Evolutionary conservation across 23 tunicate species (phyloP).

Genomic region (Diplosoma virens): DNA sequence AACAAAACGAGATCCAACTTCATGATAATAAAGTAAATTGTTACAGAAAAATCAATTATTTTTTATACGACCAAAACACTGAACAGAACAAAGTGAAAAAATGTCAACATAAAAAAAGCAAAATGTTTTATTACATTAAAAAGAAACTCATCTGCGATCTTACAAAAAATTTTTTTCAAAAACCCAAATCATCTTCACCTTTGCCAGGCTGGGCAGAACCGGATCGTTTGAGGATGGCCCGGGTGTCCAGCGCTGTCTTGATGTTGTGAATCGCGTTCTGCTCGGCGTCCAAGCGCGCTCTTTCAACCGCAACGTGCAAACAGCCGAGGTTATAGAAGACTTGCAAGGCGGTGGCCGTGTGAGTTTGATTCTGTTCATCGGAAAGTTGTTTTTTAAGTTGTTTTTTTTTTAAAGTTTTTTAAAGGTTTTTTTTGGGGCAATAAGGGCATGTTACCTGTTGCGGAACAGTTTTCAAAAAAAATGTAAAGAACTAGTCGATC

Average conservation of each 20-base stretch:
- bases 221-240: slow-evolving; percentile 22
- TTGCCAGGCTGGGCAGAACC: slow-evolving; percentile 11
- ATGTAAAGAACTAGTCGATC: neutral
- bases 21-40: neutral
- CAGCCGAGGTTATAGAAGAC: slow-evolving; percentile 88
- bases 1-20: neutral
- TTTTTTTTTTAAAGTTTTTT: too few relatives aligned
- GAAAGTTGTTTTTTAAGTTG: neutral
- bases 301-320: slow-evolving; percentile 45
- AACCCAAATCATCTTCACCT: slow-evolving; percentile 1
- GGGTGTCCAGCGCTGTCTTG: slow-evolving; percentile 60
- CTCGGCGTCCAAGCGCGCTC: slow-evolving; percentile 28
- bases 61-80: too few relatives aligned
- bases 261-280: slow-evolving; percentile 26
- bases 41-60: too few relatives aligned
- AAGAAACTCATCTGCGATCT: neutral
- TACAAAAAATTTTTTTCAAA: neutral
- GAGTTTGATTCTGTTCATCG: slow-evolving; percentile 84
- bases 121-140: too few relatives aligned
- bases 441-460: too few relatives aligned
- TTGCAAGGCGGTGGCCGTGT: slow-evolving; percentile 85
- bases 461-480: too few relatives aligned
- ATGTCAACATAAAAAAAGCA: too few relatives aligned
- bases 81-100: too few relatives aligned
- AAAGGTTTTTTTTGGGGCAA: too few relatives aligned